phyloP scores from a whole-genome alignment of 2,888 invertebrate species.

The Dendrolimus houi region DNA sequence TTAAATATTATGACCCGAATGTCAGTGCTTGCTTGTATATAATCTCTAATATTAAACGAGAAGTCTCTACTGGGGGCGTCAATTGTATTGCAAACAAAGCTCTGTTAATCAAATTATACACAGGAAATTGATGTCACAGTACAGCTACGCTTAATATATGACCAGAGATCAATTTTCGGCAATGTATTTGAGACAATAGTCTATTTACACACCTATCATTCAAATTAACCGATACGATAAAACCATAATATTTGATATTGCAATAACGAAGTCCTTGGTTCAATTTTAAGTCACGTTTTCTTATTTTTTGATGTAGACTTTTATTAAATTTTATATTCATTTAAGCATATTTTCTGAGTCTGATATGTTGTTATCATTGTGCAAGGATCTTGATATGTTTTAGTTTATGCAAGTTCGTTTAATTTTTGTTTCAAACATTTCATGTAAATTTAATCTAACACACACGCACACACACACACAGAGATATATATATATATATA shows the following conservation, averaged over 20 bases:
- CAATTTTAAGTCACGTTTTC: background rate
- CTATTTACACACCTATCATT: constrained; percentile 29
- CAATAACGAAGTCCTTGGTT: background rate
- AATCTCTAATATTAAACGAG: constrained; percentile 6
- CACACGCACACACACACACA: too few relatives aligned
- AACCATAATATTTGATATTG: constrained; percentile 26
- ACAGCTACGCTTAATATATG: constrained; percentile 23
- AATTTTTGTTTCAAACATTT: too few relatives aligned
- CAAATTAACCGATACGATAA: constrained; percentile 25
- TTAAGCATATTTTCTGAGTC: too few relatives aligned
- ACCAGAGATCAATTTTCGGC: constrained; percentile 33
- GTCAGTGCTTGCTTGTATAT: constrained; percentile 22
- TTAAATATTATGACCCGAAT: constrained; percentile 54
- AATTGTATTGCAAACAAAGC: constrained; percentile 24
- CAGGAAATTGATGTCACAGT: constrained; percentile 37
- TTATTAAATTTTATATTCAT: too few relatives aligned
- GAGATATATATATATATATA: too few relatives aligned
- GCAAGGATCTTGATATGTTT: too few relatives aligned
- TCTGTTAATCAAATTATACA: constrained; percentile 22
- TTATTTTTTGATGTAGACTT: background rate
- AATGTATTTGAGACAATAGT: constrained; percentile 35
- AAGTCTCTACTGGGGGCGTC: constrained; percentile 10
- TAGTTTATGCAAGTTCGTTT: too few relatives aligned
- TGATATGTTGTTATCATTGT: too few relatives aligned
- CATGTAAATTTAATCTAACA: too few relatives aligned